phyloP scores from a whole-genome alignment of 2,113 vertebrate species.

The Forbesichthys papilliferus region DNA sequence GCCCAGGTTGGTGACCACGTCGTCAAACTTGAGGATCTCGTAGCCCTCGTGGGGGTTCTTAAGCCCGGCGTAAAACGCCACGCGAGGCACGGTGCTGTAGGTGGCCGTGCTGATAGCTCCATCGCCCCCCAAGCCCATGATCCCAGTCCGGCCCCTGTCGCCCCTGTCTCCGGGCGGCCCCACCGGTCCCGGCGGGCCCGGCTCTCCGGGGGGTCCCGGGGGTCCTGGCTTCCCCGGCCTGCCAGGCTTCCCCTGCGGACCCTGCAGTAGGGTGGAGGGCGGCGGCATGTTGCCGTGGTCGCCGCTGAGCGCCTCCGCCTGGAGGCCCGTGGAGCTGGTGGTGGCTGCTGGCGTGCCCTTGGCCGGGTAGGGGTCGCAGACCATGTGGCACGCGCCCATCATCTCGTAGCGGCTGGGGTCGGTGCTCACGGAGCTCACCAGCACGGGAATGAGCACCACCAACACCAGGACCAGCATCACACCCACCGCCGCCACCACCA shows the following conservation, averaged over 20 bases:
- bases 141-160: constrained; percentile 83
- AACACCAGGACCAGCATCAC: constrained; percentile 95
- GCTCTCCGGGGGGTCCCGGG: constrained; percentile 87
- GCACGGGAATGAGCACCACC: constrained; percentile 95
- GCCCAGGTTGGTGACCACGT: constrained; percentile 98
- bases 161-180: constrained; percentile 88
- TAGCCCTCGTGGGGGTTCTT: constrained; percentile 99
- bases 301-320: constrained; percentile 81
- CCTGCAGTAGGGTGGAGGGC: constrained; percentile 91
- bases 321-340: constrained; percentile 76
- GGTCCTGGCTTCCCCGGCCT: constrained; percentile 89
- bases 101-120: constrained; percentile 95
- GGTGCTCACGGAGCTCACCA: constrained; percentile 92
- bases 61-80: constrained; percentile 97
- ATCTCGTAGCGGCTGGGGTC: constrained; percentile 92
- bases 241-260: constrained; percentile 92
- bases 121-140: constrained; percentile 82
- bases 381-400: constrained; percentile 97
- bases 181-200: constrained; percentile 86
- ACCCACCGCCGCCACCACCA: constrained; percentile 91
- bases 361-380: constrained; percentile 93
- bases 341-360: constrained; percentile 78
- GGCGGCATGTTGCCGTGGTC: constrained; percentile 85
- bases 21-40: constrained; percentile 98
- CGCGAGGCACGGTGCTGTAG: constrained; percentile 89